Evolutionary conservation across 2,888 invertebrate genomes (phyloP).

Genomic region (Agrochola lychnidis): DNA sequence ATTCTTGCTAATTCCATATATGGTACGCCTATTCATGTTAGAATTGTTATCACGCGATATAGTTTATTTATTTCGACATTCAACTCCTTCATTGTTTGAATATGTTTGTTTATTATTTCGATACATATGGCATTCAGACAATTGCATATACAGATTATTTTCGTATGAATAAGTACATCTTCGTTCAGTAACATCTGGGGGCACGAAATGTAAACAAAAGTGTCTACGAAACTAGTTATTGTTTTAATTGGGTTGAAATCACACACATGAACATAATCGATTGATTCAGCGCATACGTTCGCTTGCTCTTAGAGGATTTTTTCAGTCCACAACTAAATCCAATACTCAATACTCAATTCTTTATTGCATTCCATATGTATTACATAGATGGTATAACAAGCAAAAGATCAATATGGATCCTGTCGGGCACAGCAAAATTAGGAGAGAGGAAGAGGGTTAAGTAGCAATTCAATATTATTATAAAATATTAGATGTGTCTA

Average conservation of each 20-base stretch:
- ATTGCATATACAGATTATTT: slow-evolving; percentile 48
- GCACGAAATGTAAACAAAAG: slow-evolving; percentile 61
- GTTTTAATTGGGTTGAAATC: slow-evolving; percentile 24
- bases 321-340: background rate
- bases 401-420: no score
- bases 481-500: no score
- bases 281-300: slow-evolving; percentile 10
- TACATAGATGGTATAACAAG: no score
- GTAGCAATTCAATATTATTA: no score
- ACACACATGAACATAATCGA: slow-evolving; percentile 4
- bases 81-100: slow-evolving; percentile 40
- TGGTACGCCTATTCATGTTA: slow-evolving; percentile 13
- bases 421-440: no score
- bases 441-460: no score
- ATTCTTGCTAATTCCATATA: slow-evolving; percentile 24
- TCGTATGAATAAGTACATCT: slow-evolving; percentile 26
- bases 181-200: slow-evolving; percentile 27
- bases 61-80: slow-evolving; percentile 47
- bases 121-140: slow-evolving; percentile 36
- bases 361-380: no score
- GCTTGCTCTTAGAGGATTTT: background rate
- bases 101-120: slow-evolving; percentile 44
- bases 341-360: no score
- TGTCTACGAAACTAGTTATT: slow-evolving; percentile 17
- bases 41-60: slow-evolving; percentile 27